phyloP scores from a whole-genome alignment of 2,113 vertebrate genomes.

The Lamprologus callipterus region DNA sequence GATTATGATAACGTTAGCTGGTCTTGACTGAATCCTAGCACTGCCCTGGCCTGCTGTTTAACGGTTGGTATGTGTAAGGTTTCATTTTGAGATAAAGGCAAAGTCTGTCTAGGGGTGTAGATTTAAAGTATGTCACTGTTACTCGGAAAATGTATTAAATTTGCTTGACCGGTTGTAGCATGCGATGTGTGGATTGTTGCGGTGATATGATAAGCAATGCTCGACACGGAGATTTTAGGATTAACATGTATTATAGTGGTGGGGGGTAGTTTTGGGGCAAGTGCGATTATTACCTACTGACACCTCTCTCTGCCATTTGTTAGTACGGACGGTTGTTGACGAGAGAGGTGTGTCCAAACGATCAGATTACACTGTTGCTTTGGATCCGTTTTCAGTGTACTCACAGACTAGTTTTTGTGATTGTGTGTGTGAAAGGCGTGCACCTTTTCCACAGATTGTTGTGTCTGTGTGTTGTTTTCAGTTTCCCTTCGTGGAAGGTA shows the following conservation, averaged over 20 bases:
- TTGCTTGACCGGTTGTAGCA: background rate
- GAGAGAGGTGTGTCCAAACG: slow-evolving; percentile 49
- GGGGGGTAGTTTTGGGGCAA: slow-evolving; percentile 39
- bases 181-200: background rate
- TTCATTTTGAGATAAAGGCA: background rate
- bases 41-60: slow-evolving; percentile 32
- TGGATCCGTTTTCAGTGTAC: slow-evolving; percentile 17
- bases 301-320: background rate
- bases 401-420: slow-evolving; percentile 20
- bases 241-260: slow-evolving; percentile 51
- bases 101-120: background rate
- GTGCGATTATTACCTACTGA: slow-evolving; percentile 46
- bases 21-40: background rate
- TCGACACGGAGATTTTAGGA: slow-evolving; percentile 55
- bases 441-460: background rate
- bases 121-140: background rate
- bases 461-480: background rate
- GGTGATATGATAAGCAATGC: slow-evolving; percentile 17
- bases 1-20: background rate
- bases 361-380: slow-evolving; percentile 44
- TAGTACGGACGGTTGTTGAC: background rate
- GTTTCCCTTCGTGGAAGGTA: background rate
- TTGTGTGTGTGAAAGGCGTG: background rate
- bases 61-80: background rate
- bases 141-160: background rate